Percentiles rank a stretch among this genome's conserved stretches.
Evolutionary conservation across 1,140 invertebrate genomes (phyloP).

Genomic region (Pseudomyrmex pallidus): DNA sequence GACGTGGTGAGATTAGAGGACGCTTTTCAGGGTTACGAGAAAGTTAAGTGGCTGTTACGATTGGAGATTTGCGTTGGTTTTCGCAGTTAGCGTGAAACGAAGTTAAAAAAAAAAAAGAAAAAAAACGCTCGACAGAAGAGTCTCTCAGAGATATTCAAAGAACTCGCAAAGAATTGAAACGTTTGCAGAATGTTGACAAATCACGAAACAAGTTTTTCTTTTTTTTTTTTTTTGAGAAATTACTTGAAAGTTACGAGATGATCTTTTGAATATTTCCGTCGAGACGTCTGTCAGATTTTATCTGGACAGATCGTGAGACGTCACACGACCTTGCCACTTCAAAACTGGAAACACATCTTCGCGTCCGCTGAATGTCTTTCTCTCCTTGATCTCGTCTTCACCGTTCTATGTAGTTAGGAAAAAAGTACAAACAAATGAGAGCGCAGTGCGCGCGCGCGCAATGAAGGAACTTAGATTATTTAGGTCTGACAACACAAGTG

Average conservation of each 20-base stretch:
- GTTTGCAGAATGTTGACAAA: background rate
- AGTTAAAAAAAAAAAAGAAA: constrained; percentile 6
- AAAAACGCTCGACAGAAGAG: constrained; percentile 1
- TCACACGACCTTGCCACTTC: background rate
- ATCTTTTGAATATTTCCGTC: background rate
- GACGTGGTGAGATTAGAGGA: constrained; percentile 33
- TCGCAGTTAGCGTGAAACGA: constrained; percentile 9
- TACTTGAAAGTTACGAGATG: no score
- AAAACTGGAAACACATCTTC: background rate
- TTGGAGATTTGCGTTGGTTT: background rate
- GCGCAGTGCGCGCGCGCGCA: constrained; percentile 21
- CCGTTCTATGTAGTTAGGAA: constrained; percentile 21
- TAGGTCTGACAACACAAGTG: constrained; percentile 58
- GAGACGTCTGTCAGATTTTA: background rate
- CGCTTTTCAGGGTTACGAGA: constrained; percentile 41
- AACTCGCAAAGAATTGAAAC: background rate
- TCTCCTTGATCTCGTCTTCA: constrained; percentile 4
- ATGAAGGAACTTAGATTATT: constrained; percentile 63
- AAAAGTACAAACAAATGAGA: constrained; percentile 30
- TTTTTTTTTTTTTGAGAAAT: no score
- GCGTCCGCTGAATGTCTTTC: constrained; percentile 40
- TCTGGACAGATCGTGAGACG: background rate
- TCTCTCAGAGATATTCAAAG: background rate
- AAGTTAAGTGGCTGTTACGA: constrained; percentile 35
- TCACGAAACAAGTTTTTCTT: background rate